phyloP scores from a whole-genome alignment of 2,888 invertebrate species.

The Pseudeuparius sepicola region DNA sequence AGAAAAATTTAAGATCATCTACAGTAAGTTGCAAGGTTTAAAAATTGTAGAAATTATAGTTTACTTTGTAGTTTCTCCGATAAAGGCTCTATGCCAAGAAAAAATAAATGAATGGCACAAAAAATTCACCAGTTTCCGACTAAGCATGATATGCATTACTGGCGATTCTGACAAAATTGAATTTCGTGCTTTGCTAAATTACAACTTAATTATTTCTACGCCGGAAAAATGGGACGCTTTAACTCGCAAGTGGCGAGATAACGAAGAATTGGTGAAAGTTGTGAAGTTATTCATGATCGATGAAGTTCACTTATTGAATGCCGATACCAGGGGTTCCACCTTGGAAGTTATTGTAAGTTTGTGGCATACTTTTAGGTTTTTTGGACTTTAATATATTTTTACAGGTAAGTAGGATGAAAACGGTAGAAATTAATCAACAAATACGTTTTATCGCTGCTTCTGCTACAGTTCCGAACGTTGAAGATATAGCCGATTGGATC shows the following conservation, averaged over 20 bases:
- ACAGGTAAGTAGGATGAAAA: conserved; percentile 60
- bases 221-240: conserved; percentile 81
- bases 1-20: conserved; percentile 57
- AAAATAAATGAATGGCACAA: conserved; percentile 59
- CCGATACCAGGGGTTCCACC: conserved; percentile 60
- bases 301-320: conserved; percentile 69
- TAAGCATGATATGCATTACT: conserved; percentile 60
- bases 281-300: conserved; percentile 64
- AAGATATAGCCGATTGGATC: conserved; percentile 66
- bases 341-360: conserved; percentile 63
- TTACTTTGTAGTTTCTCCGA: conserved; percentile 64
- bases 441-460: conserved; percentile 66
- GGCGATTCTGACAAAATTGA: conserved; percentile 64
- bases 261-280: conserved; percentile 48
- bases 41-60: conserved; percentile 4
- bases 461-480: conserved; percentile 68
- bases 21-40: no score
- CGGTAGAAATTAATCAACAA: conserved; percentile 42
- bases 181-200: conserved; percentile 37
- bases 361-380: no score
- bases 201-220: conserved; percentile 64
- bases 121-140: conserved; percentile 54
- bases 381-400: no score
- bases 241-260: conserved; percentile 64
- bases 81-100: conserved; percentile 70